Conservation (phyloP, 2,113 vertebrate genomes). For the Vidua chalybeata region DNA sequence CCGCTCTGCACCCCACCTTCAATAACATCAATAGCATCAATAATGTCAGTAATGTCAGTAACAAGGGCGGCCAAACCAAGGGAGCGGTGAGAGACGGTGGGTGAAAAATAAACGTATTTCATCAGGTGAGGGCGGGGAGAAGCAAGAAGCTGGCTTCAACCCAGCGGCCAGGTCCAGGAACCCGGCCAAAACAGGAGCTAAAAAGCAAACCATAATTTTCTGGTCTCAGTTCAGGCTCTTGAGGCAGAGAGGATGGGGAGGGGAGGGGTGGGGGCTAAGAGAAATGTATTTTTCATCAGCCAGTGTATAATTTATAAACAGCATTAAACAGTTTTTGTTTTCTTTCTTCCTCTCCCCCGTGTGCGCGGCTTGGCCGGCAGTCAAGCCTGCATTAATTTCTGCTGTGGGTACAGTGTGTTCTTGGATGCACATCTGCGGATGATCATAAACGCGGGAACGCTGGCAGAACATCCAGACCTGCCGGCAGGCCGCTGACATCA, state of each 20-base stretch:
- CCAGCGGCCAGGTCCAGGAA: conserved; percentile 59
- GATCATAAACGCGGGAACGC: conserved; percentile 99
- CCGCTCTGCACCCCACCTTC: background rate
- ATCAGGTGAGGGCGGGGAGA: conserved; percentile 51
- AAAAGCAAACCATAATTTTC: conserved; percentile 71
- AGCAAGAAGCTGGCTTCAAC: conserved; percentile 38
- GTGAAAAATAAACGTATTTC: conserved; percentile 8
- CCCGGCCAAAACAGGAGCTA: conserved; percentile 73
- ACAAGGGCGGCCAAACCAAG: background rate
- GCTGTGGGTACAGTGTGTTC: conserved; percentile 99
- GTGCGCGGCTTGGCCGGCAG: conserved; percentile 91
- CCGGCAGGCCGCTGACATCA: conserved; percentile 97
- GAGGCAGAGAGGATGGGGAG: conserved; percentile 44
- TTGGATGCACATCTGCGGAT: conserved; percentile 99
- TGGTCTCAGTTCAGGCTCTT: conserved; percentile 64
- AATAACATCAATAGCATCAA: background rate
- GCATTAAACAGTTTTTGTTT: conserved; percentile 86
- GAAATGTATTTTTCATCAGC: conserved; percentile 80
- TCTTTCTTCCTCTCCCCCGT: conserved; percentile 80
- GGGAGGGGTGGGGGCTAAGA: background rate
- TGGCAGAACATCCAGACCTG: conserved; percentile 99
- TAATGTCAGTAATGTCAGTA: background rate
- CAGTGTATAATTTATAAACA: conserved; percentile 89
- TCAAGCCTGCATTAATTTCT: conserved; percentile 99
- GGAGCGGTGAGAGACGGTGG: background rate